Evolutionary conservation across 2,113 vertebrate genomes (phyloP).

Genomic region (Nipponia nippon): DNA sequence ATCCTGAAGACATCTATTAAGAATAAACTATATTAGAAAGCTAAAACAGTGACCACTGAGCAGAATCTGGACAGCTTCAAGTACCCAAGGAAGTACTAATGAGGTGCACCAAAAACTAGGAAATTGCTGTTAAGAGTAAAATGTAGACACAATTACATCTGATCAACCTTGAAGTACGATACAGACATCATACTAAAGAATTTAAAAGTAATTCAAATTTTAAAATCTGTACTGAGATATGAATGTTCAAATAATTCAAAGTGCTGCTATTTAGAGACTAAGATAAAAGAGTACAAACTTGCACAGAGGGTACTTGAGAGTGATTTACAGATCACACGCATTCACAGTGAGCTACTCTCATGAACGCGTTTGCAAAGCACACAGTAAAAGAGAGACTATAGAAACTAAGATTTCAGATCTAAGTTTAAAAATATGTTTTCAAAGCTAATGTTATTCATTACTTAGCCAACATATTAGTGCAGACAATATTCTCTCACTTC

Average conservation of each 20-base stretch:
- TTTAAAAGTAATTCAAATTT: not conserved
- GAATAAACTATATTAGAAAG: not conserved
- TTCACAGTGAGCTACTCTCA: conserved; percentile 4
- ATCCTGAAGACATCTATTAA: not conserved
- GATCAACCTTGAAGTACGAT: not conserved
- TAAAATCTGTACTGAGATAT: not conserved
- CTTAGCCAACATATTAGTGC: conserved; percentile 61
- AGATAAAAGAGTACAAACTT: conserved; percentile 1
- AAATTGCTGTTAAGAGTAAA: not conserved
- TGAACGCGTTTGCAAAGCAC: conserved; percentile 29
- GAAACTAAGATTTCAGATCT: conserved; percentile 42
- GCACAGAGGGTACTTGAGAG: not conserved
- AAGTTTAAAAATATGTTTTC: conserved; percentile 65
- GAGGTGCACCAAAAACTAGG: not conserved
- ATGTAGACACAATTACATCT: not conserved
- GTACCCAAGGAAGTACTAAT: not conserved
- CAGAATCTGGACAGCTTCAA: not conserved
- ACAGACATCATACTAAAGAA: not conserved
- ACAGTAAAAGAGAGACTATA: not conserved
- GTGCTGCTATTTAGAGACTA: not conserved
- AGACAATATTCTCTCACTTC: conserved; percentile 67
- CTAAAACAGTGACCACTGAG: not conserved
- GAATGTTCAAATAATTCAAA: not conserved
- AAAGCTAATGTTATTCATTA: conserved; percentile 67
- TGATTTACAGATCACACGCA: not conserved